phyloP scores from a whole-genome alignment of 2,113 vertebrate genomes.

The Haplochromis burtoni region DNA sequence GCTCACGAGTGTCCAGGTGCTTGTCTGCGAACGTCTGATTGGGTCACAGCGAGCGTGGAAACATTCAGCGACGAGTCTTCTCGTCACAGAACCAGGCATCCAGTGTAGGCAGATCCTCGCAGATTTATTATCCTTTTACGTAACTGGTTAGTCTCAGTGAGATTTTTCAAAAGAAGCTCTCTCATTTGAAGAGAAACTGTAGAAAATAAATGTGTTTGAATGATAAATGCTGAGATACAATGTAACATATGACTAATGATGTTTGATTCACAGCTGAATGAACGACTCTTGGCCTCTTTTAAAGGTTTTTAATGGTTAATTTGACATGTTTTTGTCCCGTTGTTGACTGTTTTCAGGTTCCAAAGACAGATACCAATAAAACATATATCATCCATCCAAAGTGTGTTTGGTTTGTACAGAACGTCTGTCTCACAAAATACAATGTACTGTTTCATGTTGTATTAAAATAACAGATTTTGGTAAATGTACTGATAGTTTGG shows the following conservation, averaged over 20 bases:
- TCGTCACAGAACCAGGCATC: background rate
- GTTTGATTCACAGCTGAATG: background rate
- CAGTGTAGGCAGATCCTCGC: background rate
- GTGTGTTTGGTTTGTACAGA: background rate
- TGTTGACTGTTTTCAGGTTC: background rate
- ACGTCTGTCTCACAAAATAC: background rate
- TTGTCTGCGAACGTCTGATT: background rate
- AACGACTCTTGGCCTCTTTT: background rate
- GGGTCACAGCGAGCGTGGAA: background rate
- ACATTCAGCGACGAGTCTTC: background rate
- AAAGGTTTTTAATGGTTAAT: background rate
- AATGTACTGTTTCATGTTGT: too few relatives aligned
- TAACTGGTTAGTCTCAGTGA: conserved; percentile 35
- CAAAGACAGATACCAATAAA: background rate
- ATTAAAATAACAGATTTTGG: background rate
- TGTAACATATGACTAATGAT: background rate
- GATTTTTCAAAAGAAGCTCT: background rate
- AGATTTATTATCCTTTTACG: background rate
- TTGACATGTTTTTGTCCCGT: background rate
- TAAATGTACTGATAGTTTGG: background rate
- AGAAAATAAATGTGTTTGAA: background rate
- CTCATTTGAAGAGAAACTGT: conserved; percentile 2
- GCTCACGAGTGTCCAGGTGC: background rate
- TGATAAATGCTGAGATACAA: background rate
- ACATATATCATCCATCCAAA: background rate